phyloP scores from a whole-genome alignment of 2,888 invertebrate genomes.

The Ditylenchus weischeri region DNA sequence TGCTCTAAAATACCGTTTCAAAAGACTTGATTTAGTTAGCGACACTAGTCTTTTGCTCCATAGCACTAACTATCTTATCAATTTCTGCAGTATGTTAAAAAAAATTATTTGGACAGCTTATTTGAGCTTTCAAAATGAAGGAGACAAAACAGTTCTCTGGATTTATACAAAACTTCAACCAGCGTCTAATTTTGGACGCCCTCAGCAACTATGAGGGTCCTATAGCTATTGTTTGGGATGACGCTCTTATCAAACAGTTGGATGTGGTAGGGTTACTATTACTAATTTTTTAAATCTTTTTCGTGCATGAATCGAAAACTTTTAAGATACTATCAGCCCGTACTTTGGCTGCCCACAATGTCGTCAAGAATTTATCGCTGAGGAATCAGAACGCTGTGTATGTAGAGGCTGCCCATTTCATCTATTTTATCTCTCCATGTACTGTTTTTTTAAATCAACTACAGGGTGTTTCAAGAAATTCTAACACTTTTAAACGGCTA shows the following conservation, averaged over 20 bases:
- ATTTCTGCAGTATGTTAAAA: no score
- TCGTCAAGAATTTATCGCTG: constrained; percentile 24
- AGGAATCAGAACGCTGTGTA: constrained; percentile 12
- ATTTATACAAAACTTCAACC: constrained; percentile 33
- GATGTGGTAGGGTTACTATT: constrained; percentile 41
- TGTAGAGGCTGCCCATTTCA: constrained; percentile 19
- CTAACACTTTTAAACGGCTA: no score
- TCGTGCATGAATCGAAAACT: not conserved
- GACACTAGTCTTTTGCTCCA: no score
- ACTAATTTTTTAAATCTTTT: not conserved
- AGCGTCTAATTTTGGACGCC: constrained; percentile 43
- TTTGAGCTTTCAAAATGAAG: not conserved
- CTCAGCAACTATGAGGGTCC: constrained; percentile 47
- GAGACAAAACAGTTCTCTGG: constrained; percentile 9
- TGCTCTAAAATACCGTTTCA: no score
- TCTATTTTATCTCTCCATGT: constrained; percentile 25
- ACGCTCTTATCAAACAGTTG: constrained; percentile 43
- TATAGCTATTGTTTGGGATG: constrained; percentile 54
- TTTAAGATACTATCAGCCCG: constrained; percentile 18
- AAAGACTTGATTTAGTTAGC: no score
- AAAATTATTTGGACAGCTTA: no score
- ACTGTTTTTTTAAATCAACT: no score
- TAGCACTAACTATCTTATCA: no score
- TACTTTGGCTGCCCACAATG: constrained; percentile 13
- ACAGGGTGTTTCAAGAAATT: no score